phyloP scores from a whole-genome alignment of 2,113 vertebrate genomes.

The Albula glossodonta region DNA sequence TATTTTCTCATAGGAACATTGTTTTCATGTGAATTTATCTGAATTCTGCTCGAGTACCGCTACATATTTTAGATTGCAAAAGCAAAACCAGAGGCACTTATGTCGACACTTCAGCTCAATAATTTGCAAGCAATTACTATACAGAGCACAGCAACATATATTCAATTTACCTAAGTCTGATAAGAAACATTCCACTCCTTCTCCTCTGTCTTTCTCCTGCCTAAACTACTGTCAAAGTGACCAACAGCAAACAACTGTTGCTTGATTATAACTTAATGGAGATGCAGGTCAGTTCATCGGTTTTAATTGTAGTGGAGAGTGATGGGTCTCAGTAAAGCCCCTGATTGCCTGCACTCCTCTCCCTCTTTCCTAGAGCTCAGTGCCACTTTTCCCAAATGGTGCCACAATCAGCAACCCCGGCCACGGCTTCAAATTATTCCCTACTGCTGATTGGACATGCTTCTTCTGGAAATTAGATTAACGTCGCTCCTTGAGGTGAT shows the following conservation, averaged over 20 bases:
- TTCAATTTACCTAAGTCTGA: background rate
- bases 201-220: background rate
- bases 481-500: conserved; percentile 19
- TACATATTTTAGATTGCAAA: background rate
- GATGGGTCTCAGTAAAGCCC: background rate
- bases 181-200: background rate
- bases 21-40: too few relatives aligned
- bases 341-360: background rate
- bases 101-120: background rate
- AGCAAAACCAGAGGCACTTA: background rate
- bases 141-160: background rate
- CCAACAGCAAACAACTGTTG: background rate
- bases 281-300: conserved; percentile 8
- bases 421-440: conserved; percentile 11
- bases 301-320: conserved; percentile 8
- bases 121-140: conserved; percentile 9
- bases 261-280: background rate
- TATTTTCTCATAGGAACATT: too few relatives aligned
- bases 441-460: conserved; percentile 1
- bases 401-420: background rate
- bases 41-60: too few relatives aligned
- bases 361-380: background rate
- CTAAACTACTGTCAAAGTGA: background rate
- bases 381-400: background rate
- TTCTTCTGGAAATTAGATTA: conserved; percentile 19